Evolutionary conservation across 2,113 vertebrate genomes (phyloP).

Genomic region (Drymodes brunneopygia): DNA sequence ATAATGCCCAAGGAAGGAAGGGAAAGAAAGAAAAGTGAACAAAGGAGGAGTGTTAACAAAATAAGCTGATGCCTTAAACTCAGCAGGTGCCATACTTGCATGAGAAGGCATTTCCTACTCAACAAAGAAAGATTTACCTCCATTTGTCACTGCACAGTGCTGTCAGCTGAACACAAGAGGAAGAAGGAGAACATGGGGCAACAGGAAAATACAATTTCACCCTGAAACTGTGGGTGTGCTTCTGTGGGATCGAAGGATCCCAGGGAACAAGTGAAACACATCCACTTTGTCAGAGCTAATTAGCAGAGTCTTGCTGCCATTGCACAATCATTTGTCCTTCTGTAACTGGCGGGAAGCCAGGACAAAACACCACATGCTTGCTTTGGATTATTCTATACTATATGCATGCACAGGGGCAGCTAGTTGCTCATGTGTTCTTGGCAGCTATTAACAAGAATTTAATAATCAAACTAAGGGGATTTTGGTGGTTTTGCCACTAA

Average conservation of each 20-base stretch:
- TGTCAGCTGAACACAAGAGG: background rate
- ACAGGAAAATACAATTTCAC: background rate
- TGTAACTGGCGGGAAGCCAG: background rate
- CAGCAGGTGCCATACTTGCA: too few species aligned
- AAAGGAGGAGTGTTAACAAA: too few species aligned
- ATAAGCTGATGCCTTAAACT: too few species aligned
- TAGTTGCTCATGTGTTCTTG: background rate
- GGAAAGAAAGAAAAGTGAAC: too few species aligned
- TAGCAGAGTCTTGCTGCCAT: background rate
- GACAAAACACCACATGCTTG: background rate
- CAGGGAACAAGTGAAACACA: rapidly evolving
- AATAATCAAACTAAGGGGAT: background rate
- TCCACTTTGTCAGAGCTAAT: background rate
- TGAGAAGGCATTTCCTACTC: too few species aligned
- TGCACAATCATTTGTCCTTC: background rate
- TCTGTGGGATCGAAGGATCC: background rate
- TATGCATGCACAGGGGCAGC: rapidly evolving
- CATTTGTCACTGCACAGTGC: too few species aligned
- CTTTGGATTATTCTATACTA: background rate
- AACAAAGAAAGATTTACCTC: too few species aligned
- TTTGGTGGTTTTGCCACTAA: background rate
- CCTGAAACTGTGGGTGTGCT: background rate
- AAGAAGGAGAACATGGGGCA: background rate
- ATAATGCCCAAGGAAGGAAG: background rate
- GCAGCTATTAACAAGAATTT: background rate